phyloP scores from a whole-genome alignment of 2,113 vertebrate genomes.

The Acinonyx jubatus region DNA sequence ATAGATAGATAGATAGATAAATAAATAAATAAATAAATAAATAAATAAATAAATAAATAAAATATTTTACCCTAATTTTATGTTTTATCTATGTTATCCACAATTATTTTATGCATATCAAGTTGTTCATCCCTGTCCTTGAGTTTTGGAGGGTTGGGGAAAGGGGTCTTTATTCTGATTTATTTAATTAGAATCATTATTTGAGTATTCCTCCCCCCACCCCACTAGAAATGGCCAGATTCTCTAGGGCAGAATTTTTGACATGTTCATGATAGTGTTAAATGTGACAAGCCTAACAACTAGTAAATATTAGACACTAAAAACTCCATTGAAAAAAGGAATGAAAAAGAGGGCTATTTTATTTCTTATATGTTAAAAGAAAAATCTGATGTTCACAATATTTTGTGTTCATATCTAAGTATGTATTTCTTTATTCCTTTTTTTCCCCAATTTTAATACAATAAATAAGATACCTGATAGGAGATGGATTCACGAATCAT shows the following conservation, averaged over 20 bases:
- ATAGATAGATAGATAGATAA: not conserved
- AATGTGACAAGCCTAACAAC: not conserved
- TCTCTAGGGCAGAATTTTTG: not conserved
- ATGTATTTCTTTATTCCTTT: not conserved
- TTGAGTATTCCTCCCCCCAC: not conserved
- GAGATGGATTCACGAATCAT: not conserved
- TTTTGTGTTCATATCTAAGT: not conserved
- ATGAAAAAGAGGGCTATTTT: not conserved
- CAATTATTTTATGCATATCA: not conserved
- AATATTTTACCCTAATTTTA: not conserved
- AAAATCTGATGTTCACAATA: not conserved
- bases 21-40: not conserved
- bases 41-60: not conserved
- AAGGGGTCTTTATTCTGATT: not conserved
- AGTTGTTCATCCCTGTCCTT: not conserved
- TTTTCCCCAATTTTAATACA: not conserved
- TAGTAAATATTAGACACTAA: not conserved
- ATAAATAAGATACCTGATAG: not conserved
- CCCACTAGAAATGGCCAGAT: not conserved
- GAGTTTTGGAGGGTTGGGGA: not conserved
- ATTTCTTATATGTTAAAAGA: not conserved
- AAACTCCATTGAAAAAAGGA: not conserved
- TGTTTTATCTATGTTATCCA: not conserved
- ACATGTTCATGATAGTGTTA: not conserved
- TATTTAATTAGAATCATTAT: not conserved